These are phyloP conservation scores for Uria lomvia DNA, from an alignment of 2,113 vertebrate species.

Conservation along the genomic window DNA sequence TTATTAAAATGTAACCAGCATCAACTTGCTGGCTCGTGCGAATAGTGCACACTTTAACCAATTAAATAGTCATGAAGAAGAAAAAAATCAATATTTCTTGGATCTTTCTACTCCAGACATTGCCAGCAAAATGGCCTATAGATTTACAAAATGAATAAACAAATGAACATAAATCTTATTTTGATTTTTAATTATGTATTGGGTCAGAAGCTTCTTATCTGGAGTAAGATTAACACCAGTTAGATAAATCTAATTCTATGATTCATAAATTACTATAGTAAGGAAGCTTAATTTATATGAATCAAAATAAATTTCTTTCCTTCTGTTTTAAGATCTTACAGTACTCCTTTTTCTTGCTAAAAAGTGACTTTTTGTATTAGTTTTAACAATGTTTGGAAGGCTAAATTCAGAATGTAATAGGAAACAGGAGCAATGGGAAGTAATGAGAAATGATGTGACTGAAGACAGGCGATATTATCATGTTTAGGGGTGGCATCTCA, in stretches of 20 bases:
- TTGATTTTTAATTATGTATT: slow-evolving; percentile 25
- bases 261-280: background rate
- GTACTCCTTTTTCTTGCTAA: background rate
- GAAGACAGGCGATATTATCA: background rate
- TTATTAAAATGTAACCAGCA: slow-evolving; percentile 78
- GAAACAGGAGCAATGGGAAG: background rate
- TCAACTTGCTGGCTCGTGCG: slow-evolving; percentile 48
- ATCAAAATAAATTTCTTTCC: background rate
- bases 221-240: background rate
- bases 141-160: slow-evolving; percentile 70
- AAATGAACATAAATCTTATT: slow-evolving; percentile 62
- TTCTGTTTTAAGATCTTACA: background rate
- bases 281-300: background rate
- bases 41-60: slow-evolving; percentile 66
- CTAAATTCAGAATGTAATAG: background rate
- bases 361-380: background rate
- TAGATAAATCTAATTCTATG: background rate
- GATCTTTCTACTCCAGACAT: slow-evolving; percentile 52
- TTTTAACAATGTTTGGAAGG: background rate
- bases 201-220: background rate
- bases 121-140: slow-evolving; percentile 58
- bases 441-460: background rate
- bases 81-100: slow-evolving; percentile 72
- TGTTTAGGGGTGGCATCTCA: background rate
- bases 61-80: slow-evolving; percentile 76